Evolutionary conservation across 2,113 vertebrate genomes (phyloP).

Genomic region (Sigmodon hispidus): DNA sequence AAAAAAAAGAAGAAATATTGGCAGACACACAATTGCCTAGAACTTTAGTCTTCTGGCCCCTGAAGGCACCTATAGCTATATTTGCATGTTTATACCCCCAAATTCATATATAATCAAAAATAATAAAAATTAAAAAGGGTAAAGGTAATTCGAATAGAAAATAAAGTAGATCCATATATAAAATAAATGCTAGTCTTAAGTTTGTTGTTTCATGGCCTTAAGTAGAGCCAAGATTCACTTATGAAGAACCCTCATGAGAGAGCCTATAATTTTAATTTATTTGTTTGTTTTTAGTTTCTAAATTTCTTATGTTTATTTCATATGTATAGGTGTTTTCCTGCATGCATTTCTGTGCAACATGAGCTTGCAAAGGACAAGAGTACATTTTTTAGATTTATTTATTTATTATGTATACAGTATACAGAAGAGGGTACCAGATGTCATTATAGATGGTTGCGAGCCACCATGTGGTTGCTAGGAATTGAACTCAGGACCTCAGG

Average conservation of each 20-base stretch:
- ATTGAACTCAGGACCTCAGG: too few relatives aligned
- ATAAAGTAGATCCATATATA: background rate
- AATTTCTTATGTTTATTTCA: background rate
- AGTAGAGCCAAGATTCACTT: background rate
- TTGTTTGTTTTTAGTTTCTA: background rate
- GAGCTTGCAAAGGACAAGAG: background rate
- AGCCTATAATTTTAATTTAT: background rate
- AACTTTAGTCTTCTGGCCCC: background rate
- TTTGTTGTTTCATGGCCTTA: background rate
- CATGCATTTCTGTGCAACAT: background rate
- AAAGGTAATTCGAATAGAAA: background rate
- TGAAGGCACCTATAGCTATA: too few relatives aligned
- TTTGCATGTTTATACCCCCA: background rate
- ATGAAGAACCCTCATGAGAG: background rate
- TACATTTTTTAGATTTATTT: too few relatives aligned
- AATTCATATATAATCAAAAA: too few relatives aligned
- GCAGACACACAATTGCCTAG: background rate
- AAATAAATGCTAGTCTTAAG: background rate
- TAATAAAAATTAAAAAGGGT: background rate
- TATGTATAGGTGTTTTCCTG: background rate
- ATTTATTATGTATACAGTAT: too few relatives aligned
- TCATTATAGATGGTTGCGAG: too few relatives aligned
- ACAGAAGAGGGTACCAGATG: too few relatives aligned
- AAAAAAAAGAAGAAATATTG: too few relatives aligned
- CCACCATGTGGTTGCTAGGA: too few relatives aligned